phyloP scores from a whole-genome alignment of 2,797 vertebrate species.

The Chrysocyon brachyurus region DNA sequence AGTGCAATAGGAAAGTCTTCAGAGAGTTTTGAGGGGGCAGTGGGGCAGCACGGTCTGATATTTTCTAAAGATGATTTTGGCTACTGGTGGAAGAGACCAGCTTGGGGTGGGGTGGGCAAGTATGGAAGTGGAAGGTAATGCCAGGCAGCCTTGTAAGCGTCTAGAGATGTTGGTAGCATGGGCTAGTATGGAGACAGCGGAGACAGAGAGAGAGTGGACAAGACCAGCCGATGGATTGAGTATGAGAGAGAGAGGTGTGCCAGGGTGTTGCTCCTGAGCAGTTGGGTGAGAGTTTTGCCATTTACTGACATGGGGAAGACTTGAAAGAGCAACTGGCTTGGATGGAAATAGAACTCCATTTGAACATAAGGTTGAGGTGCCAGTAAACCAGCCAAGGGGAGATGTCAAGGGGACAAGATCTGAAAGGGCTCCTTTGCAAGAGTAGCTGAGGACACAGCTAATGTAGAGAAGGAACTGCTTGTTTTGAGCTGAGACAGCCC shows the following conservation, averaged over 20 bases:
- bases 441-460: slow-evolving; percentile 68
- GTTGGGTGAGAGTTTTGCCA: background rate
- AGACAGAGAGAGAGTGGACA: background rate
- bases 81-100: background rate
- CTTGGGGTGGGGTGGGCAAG: background rate
- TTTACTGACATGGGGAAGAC: background rate
- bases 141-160: background rate
- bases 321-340: background rate
- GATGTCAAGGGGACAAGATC: background rate
- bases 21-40: background rate
- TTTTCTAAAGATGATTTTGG: background rate
- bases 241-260: background rate
- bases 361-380: background rate
- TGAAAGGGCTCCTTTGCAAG: background rate
- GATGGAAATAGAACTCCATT: background rate
- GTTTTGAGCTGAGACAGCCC: slow-evolving; percentile 70
- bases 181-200: background rate
- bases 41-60: background rate
- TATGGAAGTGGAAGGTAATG: background rate
- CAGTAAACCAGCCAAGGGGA: background rate
- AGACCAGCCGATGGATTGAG: background rate
- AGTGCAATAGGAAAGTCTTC: background rate
- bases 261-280: background rate
- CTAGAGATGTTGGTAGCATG: background rate
- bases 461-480: slow-evolving; percentile 52